Conservation (phyloP, 2,888 invertebrate genomes). For the Drosophila antonietae region DNA sequence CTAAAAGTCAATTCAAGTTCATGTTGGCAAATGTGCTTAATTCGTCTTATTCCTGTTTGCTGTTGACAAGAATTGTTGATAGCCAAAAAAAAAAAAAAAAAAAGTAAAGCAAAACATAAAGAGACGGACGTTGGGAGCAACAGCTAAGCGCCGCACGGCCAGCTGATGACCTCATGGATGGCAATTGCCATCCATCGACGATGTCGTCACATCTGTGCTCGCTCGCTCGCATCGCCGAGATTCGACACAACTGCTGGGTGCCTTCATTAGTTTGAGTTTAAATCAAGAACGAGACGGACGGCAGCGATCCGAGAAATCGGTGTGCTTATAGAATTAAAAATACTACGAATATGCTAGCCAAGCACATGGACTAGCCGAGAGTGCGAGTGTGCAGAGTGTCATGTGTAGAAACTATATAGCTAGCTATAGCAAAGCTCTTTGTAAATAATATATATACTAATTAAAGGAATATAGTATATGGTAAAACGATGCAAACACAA, state of each 20-base stretch:
- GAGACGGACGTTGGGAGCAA: constrained; percentile 2
- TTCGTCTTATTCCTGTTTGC: not conserved
- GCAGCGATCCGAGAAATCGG: constrained; percentile 43
- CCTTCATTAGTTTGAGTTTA: constrained; percentile 74
- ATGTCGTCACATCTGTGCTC: constrained; percentile 48
- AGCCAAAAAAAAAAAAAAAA: not conserved
- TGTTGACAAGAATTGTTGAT: constrained; percentile 8
- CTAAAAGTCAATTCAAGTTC: not conserved
- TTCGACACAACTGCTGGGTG: constrained; percentile 49
- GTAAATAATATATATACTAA: not conserved
- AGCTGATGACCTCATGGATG: constrained; percentile 51
- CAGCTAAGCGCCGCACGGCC: constrained; percentile 5
- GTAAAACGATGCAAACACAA: constrained; percentile 28
- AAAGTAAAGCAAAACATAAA: not conserved
- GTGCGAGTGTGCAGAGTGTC: not conserved
- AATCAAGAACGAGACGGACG: constrained; percentile 78
- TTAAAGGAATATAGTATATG: not conserved
- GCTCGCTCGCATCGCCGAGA: constrained; percentile 21
- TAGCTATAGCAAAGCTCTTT: not conserved
- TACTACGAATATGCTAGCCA: constrained; percentile 19
- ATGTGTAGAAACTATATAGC: not conserved
- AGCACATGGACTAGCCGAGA: not conserved
- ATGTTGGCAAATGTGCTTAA: constrained; percentile 6
- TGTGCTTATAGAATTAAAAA: constrained; percentile 32
- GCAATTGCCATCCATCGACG: constrained; percentile 12